A percentile compares a stretch with the other conserved stretches of the same genome.
Evolutionary conservation across 2,888 invertebrate species (phyloP).

Genomic region (Hedychridium roseum): DNA sequence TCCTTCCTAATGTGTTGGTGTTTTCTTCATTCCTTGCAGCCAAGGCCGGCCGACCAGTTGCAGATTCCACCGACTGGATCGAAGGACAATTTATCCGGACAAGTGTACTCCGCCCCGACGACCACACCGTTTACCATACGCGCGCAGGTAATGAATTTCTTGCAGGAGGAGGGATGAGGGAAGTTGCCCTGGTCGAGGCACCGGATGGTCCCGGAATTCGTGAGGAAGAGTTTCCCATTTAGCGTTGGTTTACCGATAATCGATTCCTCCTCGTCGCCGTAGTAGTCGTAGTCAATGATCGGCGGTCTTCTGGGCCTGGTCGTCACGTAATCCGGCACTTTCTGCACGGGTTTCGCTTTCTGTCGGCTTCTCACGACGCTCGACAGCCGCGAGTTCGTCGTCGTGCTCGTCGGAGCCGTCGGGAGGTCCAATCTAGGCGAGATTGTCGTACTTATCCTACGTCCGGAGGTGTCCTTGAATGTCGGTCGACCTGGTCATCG

Average conservation of each 20-base stretch:
- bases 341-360: too few relatives aligned
- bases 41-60: constrained; percentile 86
- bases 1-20: too few relatives aligned
- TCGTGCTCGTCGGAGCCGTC: constrained; percentile 32
- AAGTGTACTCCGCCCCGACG: constrained; percentile 88
- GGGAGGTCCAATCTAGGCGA: constrained; percentile 44
- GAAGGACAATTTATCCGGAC: constrained; percentile 85
- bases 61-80: constrained; percentile 91
- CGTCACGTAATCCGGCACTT: too few relatives aligned
- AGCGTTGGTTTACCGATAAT: constrained; percentile 66
- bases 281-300: constrained; percentile 72
- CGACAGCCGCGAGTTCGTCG: constrained; percentile 31
- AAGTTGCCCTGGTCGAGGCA: constrained; percentile 91
- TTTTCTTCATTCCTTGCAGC: constrained; percentile 74
- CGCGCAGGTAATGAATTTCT: constrained; percentile 91
- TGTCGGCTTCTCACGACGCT: constrained; percentile 21
- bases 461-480: constrained; percentile 52
- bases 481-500: constrained; percentile 48
- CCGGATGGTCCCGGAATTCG: constrained; percentile 72
- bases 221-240: constrained; percentile 70
- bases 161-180: constrained; percentile 89
- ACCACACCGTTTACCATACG: constrained; percentile 80
- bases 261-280: constrained; percentile 73
- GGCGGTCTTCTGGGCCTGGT: constrained; percentile 52
- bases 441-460: constrained; percentile 59